phyloP scores from a whole-genome alignment of 2,888 invertebrate species.

The Mactromeris polynyma region DNA sequence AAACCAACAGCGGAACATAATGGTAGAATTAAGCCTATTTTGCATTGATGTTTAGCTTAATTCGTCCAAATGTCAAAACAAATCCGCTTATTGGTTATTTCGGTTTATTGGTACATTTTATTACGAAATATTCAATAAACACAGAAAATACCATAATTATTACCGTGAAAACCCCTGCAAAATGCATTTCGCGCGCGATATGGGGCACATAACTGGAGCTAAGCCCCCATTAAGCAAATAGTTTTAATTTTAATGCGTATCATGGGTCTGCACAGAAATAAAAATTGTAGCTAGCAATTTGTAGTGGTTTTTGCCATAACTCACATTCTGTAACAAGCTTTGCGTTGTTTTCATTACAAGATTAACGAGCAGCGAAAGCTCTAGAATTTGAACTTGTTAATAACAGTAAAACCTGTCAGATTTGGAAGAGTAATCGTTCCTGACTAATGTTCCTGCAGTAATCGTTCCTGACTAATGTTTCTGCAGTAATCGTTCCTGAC shows the following conservation, averaged over 20 bases:
- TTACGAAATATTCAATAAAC: background rate
- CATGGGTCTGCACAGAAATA: background rate
- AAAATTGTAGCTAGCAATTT: too few species aligned
- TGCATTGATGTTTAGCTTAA: background rate
- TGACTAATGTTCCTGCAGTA: too few species aligned
- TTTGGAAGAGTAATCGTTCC: too few species aligned
- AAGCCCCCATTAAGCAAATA: background rate
- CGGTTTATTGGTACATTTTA: background rate
- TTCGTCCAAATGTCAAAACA: background rate
- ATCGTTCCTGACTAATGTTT: too few species aligned
- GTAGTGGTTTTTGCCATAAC: too few species aligned
- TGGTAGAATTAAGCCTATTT: background rate
- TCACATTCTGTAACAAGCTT: too few species aligned
- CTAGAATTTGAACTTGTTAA: too few species aligned
- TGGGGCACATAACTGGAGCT: background rate
- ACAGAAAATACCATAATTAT: background rate
- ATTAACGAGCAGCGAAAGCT: too few species aligned
- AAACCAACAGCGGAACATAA: background rate
- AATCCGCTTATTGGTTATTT: background rate
- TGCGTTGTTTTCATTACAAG: too few species aligned
- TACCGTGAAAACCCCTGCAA: background rate
- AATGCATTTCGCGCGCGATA: background rate
- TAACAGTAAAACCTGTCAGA: too few species aligned
- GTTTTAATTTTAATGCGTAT: background rate
- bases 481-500: too few species aligned